Percentiles rank a stretch among this genome's conserved stretches.
Evolutionary conservation across 2,113 vertebrate genomes (phyloP).

Genomic region (Triplophysa siluroides): DNA sequence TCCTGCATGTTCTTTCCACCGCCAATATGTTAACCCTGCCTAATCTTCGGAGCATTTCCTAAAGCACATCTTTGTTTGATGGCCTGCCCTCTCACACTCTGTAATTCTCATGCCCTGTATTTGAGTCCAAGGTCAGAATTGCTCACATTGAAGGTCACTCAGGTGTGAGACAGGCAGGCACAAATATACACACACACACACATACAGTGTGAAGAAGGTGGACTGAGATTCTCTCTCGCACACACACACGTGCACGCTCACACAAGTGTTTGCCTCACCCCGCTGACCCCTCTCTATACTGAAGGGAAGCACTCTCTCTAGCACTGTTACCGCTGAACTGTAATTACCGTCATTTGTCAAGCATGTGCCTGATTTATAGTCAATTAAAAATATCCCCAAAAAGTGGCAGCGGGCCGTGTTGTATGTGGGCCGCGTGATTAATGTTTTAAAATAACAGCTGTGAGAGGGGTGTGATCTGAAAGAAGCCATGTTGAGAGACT

Average conservation of each 20-base stretch:
- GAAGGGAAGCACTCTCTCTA: slow-evolving; percentile 33
- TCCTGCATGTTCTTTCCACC: not conserved
- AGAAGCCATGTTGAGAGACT: slow-evolving; percentile 45
- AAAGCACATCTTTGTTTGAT: not conserved
- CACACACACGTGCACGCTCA: slow-evolving; percentile 30
- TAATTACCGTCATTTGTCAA: slow-evolving; percentile 96
- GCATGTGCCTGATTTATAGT: slow-evolving; percentile 86
- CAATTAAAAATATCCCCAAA: slow-evolving; percentile 83
- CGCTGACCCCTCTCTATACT: slow-evolving; percentile 4
- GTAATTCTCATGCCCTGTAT: not conserved
- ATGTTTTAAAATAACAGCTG: slow-evolving; percentile 71
- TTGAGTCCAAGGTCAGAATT: slow-evolving; percentile 17
- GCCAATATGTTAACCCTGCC: not conserved
- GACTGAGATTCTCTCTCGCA: not conserved
- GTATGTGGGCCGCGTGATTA: slow-evolving; percentile 78
- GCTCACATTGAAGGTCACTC: not conserved
- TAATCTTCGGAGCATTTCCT: not conserved
- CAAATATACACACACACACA: not conserved
- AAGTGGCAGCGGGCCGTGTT: slow-evolving; percentile 76
- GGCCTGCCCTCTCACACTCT: not conserved
- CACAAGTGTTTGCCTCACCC: slow-evolving; percentile 22
- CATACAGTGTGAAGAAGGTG: not conserved
- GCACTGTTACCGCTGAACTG: slow-evolving; percentile 70
- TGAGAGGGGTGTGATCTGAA: slow-evolving; percentile 68
- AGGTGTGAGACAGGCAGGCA: not conserved